Percentiles rank a stretch among this genome's conserved stretches.
phyloP scores from a whole-genome alignment of 2,113 vertebrate genomes.

The Prionailurus viverrinus region DNA sequence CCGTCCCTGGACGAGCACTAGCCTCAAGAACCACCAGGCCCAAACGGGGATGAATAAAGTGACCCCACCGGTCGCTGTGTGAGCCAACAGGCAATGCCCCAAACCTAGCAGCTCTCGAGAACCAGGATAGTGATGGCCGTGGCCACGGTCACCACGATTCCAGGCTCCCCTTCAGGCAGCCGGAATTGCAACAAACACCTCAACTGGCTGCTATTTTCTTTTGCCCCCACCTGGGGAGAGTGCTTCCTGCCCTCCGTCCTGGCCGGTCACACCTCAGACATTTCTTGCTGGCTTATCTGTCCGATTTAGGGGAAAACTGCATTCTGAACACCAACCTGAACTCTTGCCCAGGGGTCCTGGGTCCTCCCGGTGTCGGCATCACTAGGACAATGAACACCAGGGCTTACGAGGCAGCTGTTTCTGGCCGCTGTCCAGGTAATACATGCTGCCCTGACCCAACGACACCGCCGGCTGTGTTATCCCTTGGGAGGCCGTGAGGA shows the following conservation, averaged over 20 bases:
- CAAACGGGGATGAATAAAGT: not conserved
- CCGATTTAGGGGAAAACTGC: not conserved
- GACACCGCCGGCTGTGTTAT: accelerated
- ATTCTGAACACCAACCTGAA: not conserved
- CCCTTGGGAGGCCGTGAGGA: not conserved
- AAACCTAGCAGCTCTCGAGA: accelerated
- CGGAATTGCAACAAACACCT: accelerated
- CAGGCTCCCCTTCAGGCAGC: not conserved
- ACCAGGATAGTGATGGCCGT: accelerated
- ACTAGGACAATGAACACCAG: accelerated
- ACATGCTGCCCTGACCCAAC: not conserved
- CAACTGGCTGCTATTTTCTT: accelerated
- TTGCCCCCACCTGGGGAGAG: accelerated
- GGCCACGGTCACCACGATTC: accelerated
- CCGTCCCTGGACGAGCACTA: no score
- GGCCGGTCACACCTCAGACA: accelerated
- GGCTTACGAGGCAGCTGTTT: not conserved
- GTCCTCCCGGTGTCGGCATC: accelerated
- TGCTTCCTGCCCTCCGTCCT: not conserved
- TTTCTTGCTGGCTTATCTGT: not conserved
- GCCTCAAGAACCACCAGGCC: not conserved
- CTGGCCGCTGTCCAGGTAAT: not conserved
- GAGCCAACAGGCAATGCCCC: not conserved
- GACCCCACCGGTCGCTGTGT: not conserved
- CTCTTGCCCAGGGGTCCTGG: accelerated